Base-by-base conservation (phyloP, 2,113 vertebrate species). In the Perca flavescens region DNA sequence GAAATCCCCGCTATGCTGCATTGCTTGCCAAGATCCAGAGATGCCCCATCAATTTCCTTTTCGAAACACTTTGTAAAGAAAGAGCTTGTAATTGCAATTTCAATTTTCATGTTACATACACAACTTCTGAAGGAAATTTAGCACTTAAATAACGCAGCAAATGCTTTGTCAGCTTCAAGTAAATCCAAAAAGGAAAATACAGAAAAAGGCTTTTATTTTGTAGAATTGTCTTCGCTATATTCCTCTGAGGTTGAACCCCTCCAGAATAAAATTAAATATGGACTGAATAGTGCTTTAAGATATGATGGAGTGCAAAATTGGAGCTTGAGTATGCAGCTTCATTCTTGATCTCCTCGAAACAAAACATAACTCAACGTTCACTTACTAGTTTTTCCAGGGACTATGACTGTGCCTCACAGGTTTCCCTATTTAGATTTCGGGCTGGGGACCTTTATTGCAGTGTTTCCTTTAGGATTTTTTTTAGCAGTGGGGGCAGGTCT, bases 1-100 rank as follows among this genome's bases (percentile, higher is more conserved):
- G 90, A 91, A 92, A 94, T 94, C 73, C 43, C 60, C 69, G 90
- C 88, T 82, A 91, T 90, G 91, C 10, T 22, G 31, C 60, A 46
- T 36, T 15, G 25, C 61, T 68, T 60, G 82, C 89, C 88, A 90
- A 85, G 11, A 80, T 69, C 61, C 62, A 60, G 70, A 73, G 36
- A 81, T 80, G 85, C 86, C 79, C 61, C 52, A 40, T 74, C 21
- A 77, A 72, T 90, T 79, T 60, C 10, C 52, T 46, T 34, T 64
- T 58, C 65, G 28, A 56, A 56, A 49, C 76, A 57, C 34, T 49
- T 43, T 43, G 62, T 65, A 70, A 63, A 57, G 6, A 47, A n/a
- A 57, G 12, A 60, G 13, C 19, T 19, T 0, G 5, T 12, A 25
- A 25, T 19, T 3, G 11, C 31, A 66, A 12, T 52, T 52, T 31